A percentile compares a stretch with the other conserved stretches of the same genome.
Evolutionary conservation across 2,113 vertebrate species (phyloP).

Genomic region (Platysteira castanea): DNA sequence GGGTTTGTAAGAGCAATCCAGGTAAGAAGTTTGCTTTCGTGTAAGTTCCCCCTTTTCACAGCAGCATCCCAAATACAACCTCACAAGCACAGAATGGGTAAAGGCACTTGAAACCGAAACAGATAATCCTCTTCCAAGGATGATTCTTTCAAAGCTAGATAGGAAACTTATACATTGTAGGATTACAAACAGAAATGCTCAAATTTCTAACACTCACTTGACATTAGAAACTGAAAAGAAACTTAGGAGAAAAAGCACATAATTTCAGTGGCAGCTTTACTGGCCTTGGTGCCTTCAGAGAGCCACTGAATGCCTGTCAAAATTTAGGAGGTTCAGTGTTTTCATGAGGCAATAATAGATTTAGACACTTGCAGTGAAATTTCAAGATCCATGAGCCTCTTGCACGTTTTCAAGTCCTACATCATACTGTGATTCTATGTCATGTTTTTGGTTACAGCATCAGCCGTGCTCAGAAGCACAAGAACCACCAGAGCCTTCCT

Average conservation of each 20-base stretch:
- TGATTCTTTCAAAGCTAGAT: background rate
- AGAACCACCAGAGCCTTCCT: background rate
- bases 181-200: background rate
- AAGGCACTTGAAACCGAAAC: background rate
- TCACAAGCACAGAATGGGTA: background rate
- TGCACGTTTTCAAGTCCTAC: background rate
- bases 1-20: background rate
- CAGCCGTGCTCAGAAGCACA: background rate
- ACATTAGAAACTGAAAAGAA: background rate
- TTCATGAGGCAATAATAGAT: background rate
- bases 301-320: background rate
- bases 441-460: background rate
- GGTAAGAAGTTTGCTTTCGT: background rate
- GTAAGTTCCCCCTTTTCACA: background rate
- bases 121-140: background rate
- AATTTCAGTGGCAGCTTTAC: background rate
- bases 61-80: background rate
- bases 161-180: background rate
- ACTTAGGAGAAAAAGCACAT: background rate
- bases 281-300: background rate
- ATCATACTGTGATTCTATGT: background rate
- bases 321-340: background rate
- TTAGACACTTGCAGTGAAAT: background rate
- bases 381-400: background rate
- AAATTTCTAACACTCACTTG: background rate